Evolutionary conservation across 2,888 invertebrate genomes (phyloP).

Genomic region (Agonopterix alstromeriana): DNA sequence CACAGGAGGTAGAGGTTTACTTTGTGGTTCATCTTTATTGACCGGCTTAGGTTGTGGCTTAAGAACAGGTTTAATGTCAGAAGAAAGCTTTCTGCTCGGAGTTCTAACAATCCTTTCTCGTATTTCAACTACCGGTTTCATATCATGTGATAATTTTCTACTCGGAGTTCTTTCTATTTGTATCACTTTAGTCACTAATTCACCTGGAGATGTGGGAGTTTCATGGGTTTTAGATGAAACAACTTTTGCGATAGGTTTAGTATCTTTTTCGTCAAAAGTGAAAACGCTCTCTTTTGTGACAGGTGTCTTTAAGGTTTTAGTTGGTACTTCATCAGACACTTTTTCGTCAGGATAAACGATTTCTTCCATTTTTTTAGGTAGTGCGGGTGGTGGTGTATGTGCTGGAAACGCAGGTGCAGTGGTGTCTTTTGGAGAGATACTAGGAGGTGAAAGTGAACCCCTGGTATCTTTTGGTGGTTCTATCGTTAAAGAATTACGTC

Average conservation of each 20-base stretch:
- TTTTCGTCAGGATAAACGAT: constrained; percentile 39
- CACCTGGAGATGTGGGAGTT: constrained; percentile 27
- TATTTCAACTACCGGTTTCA: constrained; percentile 57
- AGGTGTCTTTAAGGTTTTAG: constrained; percentile 34
- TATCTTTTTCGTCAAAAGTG: constrained; percentile 48
- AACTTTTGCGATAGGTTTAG: constrained; percentile 20
- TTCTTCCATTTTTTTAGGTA: constrained; percentile 57
- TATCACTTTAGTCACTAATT: constrained; percentile 64
- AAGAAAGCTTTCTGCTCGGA: constrained; percentile 52
- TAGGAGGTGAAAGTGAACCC: constrained; percentile 43
- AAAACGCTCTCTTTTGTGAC: constrained; percentile 45
- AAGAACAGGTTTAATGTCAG: constrained; percentile 44
- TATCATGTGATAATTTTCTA: constrained; percentile 49
- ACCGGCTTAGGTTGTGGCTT: constrained; percentile 33
- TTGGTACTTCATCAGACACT: constrained; percentile 20
- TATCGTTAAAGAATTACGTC: constrained; percentile 49
- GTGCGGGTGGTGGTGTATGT: constrained; percentile 22
- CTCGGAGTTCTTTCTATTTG: constrained; percentile 66
- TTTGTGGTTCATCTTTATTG: constrained; percentile 43
- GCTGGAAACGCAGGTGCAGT: constrained; percentile 33
- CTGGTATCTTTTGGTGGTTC: constrained; percentile 37
- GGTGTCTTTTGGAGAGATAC: constrained; percentile 49
- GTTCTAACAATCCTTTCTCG: constrained; percentile 64
- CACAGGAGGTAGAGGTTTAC: constrained; percentile 58
- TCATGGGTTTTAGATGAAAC: constrained; percentile 31